phyloP scores from a whole-genome alignment of 2,888 invertebrate genomes.

The Stegophylla sp. region DNA sequence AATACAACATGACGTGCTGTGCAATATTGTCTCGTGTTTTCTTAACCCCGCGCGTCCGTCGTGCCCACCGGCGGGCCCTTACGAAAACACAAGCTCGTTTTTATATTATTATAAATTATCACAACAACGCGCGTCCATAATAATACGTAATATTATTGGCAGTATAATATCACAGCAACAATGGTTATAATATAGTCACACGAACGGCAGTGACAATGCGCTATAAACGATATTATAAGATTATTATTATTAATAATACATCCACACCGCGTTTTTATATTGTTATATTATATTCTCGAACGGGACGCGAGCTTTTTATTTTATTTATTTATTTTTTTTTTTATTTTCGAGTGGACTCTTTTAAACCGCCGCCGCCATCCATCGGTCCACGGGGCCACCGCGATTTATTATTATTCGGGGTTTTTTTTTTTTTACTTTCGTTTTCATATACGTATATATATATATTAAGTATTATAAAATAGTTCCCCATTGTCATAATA shows the following conservation, averaged over 20 bases:
- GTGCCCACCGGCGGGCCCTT: constrained; percentile 1
- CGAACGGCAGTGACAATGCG: neutral
- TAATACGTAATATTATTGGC: no score
- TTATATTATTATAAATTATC: no score
- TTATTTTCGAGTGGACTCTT: constrained; percentile 1
- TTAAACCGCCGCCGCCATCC: neutral
- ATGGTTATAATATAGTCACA: no score
- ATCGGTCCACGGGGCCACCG: neutral
- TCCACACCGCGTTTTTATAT: no score
- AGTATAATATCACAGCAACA: no score
- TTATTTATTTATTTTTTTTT: neutral
- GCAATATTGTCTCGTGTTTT: constrained; percentile 28
- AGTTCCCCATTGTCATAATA: no score
- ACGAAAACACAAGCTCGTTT: no score
- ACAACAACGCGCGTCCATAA: no score
- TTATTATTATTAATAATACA: neutral
- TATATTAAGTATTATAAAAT: no score
- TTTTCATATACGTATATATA: no score
- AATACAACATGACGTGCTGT: neutral
- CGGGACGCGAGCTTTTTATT: constrained; percentile 19
- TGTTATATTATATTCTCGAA: constrained; percentile 3
- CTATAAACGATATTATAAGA: neutral
- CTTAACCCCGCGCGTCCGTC: constrained; percentile 25
- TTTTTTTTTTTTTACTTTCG: neutral
- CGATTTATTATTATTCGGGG: neutral